Percentiles rank a stretch among this genome's conserved stretches.
These are phyloP conservation scores for Coranthus polyacanthus DNA, from an alignment of 2,797 vertebrate species.

Conservation along the genomic window DNA sequence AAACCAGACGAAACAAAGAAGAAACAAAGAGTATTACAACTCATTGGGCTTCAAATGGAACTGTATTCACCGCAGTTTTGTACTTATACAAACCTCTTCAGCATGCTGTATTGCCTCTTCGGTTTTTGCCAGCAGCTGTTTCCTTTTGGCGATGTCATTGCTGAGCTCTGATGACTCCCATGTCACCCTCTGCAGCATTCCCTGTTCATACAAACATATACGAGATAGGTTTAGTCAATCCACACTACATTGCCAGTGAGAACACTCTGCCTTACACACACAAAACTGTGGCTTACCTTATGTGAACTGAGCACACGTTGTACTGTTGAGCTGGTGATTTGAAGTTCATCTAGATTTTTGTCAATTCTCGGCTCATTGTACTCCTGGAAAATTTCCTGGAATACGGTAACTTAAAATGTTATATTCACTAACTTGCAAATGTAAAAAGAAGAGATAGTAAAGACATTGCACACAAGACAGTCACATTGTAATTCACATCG, in stretches of 20 bases:
- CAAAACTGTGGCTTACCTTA: conserved; percentile 52
- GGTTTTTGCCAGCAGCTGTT: conserved; percentile 43
- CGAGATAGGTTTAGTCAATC: neutral
- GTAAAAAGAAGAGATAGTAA: too few relatives aligned
- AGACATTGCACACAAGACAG: too few relatives aligned
- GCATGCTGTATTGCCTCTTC: conserved; percentile 30
- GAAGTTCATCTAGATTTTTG: conserved; percentile 47
- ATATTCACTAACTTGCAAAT: neutral
- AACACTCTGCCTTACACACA: neutral
- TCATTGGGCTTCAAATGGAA: too few relatives aligned
- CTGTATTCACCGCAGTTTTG: too few relatives aligned
- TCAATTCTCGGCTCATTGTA: conserved; percentile 25
- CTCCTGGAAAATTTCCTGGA: conserved; percentile 55
- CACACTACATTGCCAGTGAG: neutral
- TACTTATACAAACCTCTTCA: conserved; percentile 49
- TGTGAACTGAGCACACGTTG: conserved; percentile 55
- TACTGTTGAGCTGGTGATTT: conserved; percentile 39
- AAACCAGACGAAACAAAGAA: neutral
- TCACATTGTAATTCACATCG: neutral
- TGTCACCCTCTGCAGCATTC: conserved; percentile 58
- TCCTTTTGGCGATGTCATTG: conserved; percentile 56
- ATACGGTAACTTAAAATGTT: neutral
- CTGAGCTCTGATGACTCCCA: conserved; percentile 56
- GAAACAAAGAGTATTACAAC: neutral
- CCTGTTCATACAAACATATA: conserved; percentile 38